Evolutionary conservation across 2,797 vertebrate species (phyloP).

Genomic region (Florisuga fusca): DNA sequence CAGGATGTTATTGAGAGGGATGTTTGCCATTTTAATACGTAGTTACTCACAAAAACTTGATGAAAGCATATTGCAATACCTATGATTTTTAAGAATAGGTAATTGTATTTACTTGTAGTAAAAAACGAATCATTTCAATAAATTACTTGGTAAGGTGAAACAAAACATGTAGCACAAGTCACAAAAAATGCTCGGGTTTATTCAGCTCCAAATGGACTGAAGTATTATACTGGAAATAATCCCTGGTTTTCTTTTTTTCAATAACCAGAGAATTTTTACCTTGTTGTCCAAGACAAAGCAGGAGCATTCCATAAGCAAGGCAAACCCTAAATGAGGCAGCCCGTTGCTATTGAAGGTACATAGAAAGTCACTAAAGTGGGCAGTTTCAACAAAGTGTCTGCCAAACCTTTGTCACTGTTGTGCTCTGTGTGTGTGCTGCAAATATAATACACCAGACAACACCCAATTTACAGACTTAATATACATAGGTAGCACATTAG

Average conservation of each 20-base stretch:
- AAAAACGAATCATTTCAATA: not conserved
- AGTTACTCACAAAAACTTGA: not conserved
- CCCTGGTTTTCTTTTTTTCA: not conserved
- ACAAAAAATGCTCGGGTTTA: not conserved
- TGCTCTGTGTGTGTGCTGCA: not conserved
- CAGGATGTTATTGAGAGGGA: conserved; percentile 58
- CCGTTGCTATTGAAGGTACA: not conserved
- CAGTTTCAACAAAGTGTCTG: not conserved
- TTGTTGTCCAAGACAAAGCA: not conserved
- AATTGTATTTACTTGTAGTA: not conserved
- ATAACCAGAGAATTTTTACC: not conserved
- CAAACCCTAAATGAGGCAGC: not conserved
- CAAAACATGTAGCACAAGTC: not conserved
- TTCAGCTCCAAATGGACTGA: not conserved
- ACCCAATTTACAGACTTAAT: not conserved
- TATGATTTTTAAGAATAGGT: conserved; percentile 22
- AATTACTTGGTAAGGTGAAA: not conserved
- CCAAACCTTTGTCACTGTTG: not conserved
- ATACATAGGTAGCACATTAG: not conserved
- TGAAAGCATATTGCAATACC: conserved; percentile 20
- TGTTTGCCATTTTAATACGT: conserved; percentile 51
- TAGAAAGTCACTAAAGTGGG: not conserved
- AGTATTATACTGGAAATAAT: not conserved
- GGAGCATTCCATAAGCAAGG: not conserved
- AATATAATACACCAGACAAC: not conserved